Evolutionary conservation across 2,797 vertebrate genomes (phyloP).

Genomic region (Rhodeus uyekii): DNA sequence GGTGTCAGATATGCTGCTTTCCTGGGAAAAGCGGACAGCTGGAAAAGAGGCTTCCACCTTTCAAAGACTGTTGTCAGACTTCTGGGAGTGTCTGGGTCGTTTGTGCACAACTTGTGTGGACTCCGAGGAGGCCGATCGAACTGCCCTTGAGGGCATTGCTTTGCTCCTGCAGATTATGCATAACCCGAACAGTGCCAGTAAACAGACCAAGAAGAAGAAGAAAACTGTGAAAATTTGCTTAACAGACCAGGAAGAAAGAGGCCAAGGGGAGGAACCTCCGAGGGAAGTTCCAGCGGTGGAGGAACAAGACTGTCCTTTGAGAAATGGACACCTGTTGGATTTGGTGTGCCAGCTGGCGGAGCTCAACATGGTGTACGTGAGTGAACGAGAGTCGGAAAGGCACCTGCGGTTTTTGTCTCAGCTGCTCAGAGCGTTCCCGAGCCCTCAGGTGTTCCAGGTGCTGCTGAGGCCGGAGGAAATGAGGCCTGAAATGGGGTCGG

Average conservation of each 20-base stretch:
- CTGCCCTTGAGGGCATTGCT: conserved; percentile 82
- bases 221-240: conserved; percentile 85
- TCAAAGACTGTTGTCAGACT: conserved; percentile 78
- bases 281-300: conserved; percentile 39
- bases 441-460: conserved; percentile 82
- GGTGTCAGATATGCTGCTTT: conserved; percentile 83
- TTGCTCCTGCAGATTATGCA: conserved; percentile 85
- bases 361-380: conserved; percentile 86
- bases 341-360: conserved; percentile 88
- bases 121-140: conserved; percentile 75
- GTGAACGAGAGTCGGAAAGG: conserved; percentile 83
- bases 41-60: conserved; percentile 67
- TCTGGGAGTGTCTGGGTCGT: conserved; percentile 86
- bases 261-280: conserved; percentile 59
- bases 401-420: conserved; percentile 91
- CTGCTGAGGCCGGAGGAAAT: conserved; percentile 73
- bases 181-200: conserved; percentile 72
- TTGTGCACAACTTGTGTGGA: conserved; percentile 79
- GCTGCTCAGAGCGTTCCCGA: conserved; percentile 86
- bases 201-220: conserved; percentile 74
- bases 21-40: conserved; percentile 86
- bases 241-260: conserved; percentile 71
- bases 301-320: conserved; percentile 63
- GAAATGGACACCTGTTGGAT: conserved; percentile 83
- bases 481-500: conserved; percentile 31